Evolutionary conservation across 1,140 invertebrate genomes (phyloP).

Genomic region (Tetramorium simillimum): DNA sequence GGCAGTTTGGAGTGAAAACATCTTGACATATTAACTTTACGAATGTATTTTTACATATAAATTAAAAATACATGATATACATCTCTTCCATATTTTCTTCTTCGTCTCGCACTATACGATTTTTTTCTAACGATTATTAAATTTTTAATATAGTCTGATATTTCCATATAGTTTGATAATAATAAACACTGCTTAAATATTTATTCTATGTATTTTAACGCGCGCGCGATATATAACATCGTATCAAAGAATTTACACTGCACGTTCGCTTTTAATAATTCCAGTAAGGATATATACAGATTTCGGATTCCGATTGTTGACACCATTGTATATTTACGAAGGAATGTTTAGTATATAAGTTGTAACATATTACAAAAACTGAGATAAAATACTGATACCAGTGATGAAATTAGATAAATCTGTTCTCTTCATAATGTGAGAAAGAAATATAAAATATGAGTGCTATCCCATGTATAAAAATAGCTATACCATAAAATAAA

Average conservation of each 20-base stretch:
- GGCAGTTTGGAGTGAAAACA: not conserved
- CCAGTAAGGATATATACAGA: conserved; percentile 19
- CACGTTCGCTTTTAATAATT: not conserved
- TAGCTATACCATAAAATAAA: not conserved
- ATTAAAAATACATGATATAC: conserved; percentile 22
- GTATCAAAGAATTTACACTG: conserved; percentile 49
- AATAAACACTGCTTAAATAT: not conserved
- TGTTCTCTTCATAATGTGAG: not conserved
- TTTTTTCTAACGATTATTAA: conserved; percentile 12
- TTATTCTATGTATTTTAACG: not conserved
- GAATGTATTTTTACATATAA: conserved; percentile 38
- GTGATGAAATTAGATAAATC: conserved; percentile 15
- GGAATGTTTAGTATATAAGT: conserved; percentile 14
- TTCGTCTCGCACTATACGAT: not conserved
- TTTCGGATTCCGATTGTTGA: not conserved
- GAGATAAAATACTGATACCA: not conserved
- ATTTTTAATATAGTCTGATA: not conserved
- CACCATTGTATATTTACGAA: not conserved
- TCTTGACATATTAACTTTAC: conserved; percentile 14
- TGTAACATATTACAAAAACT: not conserved
- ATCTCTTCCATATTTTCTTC: not conserved
- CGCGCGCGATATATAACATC: conserved; percentile 3
- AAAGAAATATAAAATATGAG: conserved; percentile 39
- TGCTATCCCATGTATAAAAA: not conserved
- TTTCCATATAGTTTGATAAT: conserved; percentile 25